These are phyloP conservation scores for Anadara kagoshimensis DNA, from an alignment of 1,140 invertebrate species.

Conservation along the genomic window DNA sequence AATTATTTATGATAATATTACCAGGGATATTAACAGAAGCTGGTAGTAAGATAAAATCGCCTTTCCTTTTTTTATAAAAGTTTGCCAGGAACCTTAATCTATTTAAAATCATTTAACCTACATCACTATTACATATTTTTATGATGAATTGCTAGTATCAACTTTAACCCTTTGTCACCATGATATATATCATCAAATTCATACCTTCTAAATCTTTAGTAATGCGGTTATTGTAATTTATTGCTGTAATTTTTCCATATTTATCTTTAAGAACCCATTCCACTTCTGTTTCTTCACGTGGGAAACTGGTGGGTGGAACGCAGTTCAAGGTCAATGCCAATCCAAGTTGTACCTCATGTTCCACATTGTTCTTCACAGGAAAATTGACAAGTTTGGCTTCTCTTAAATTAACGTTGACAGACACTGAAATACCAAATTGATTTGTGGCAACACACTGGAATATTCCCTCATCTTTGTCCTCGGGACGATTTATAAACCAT, in stretches of 20 bases:
- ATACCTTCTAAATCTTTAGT: slow-evolving; percentile 69
- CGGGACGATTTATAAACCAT: slow-evolving; percentile 90
- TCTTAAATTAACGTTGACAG: slow-evolving; percentile 54
- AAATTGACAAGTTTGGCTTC: slow-evolving; percentile 56
- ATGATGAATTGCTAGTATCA: too few relatives aligned
- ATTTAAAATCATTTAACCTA: too few relatives aligned
- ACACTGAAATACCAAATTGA: slow-evolving; percentile 85
- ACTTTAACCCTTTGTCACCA: neutral
- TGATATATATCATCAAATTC: neutral
- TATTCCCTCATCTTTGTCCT: slow-evolving; percentile 91
- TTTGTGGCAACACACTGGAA: slow-evolving; percentile 99
- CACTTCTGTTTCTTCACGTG: slow-evolving; percentile 50
- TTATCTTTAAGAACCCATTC: slow-evolving; percentile 59
- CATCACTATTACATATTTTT: too few relatives aligned
- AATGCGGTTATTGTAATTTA: slow-evolving; percentile 63
- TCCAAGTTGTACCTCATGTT: slow-evolving; percentile 32
- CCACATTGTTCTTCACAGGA: slow-evolving; percentile 15
- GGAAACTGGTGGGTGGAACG: slow-evolving; percentile 66
- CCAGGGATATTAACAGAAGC: too few relatives aligned
- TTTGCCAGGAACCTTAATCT: too few relatives aligned
- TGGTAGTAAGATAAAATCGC: too few relatives aligned
- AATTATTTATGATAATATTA: too few relatives aligned
- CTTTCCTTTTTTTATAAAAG: too few relatives aligned
- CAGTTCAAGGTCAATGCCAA: slow-evolving; percentile 53
- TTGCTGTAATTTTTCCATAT: slow-evolving; percentile 46